phyloP scores from a whole-genome alignment of 2,888 invertebrate genomes.

The Lathronympha strigana region DNA sequence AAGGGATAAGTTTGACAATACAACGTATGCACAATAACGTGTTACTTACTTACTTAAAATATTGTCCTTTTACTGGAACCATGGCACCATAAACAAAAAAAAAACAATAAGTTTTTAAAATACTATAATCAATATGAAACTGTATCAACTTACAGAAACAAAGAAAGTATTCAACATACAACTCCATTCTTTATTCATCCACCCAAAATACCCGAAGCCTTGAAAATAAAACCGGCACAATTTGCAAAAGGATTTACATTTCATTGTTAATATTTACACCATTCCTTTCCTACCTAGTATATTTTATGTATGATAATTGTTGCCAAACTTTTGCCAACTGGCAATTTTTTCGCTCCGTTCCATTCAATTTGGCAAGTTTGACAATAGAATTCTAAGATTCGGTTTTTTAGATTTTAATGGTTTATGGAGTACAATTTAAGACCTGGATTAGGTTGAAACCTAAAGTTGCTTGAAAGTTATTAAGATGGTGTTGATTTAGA shows the following conservation, averaged over 20 bases:
- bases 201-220: conserved; percentile 1
- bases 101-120: too few species aligned
- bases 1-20: too few species aligned
- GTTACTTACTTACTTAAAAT: too few species aligned
- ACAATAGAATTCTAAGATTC: conserved; percentile 27
- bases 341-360: conserved; percentile 45
- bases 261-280: conserved; percentile 55
- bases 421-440: conserved; percentile 9
- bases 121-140: too few species aligned
- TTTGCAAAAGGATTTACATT: conserved; percentile 46
- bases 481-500: too few species aligned
- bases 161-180: not conserved
- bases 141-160: not conserved
- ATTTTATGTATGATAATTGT: conserved; percentile 67
- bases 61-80: too few species aligned
- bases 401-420: conserved; percentile 18
- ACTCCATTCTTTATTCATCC: not conserved
- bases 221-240: not conserved
- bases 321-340: conserved; percentile 54
- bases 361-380: conserved; percentile 36
- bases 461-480: too few species aligned
- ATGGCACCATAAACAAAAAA: too few species aligned
- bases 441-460: too few species aligned
- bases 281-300: conserved; percentile 26
- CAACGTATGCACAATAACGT: too few species aligned